Evolutionary conservation across 1,140 invertebrate genomes (phyloP).

Genomic region (Scaptomyza montana): DNA sequence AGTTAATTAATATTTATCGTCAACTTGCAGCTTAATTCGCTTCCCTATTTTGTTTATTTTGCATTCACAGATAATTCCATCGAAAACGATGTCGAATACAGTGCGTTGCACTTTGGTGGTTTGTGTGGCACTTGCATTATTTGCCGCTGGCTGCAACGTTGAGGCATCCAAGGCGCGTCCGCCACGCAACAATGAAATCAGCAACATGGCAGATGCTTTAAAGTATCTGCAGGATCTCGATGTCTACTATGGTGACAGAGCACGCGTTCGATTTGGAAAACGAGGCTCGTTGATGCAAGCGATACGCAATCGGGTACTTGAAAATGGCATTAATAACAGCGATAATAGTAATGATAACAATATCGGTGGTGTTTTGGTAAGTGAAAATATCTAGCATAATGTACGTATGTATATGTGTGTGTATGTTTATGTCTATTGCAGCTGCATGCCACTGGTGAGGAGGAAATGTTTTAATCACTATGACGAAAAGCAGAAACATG

Average conservation of each 20-base stretch:
- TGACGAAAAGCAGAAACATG: not conserved
- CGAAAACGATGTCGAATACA: slow-evolving; percentile 59
- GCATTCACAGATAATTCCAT: slow-evolving; percentile 14
- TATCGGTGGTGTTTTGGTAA: slow-evolving; percentile 61
- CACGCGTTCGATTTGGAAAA: slow-evolving; percentile 72
- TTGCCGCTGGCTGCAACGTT: slow-evolving; percentile 55
- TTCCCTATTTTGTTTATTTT: not conserved
- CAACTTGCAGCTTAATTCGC: not conserved
- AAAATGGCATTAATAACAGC: slow-evolving; percentile 36
- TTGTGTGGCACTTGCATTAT: slow-evolving; percentile 56
- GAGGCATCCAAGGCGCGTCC: slow-evolving; percentile 70
- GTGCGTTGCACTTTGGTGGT: slow-evolving; percentile 67
- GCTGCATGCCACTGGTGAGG: slow-evolving; percentile 49
- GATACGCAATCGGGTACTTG: slow-evolving; percentile 54
- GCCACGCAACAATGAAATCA: slow-evolving; percentile 77
- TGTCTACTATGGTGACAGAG: slow-evolving; percentile 76
- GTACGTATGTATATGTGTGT: not conserved
- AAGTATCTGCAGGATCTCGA: slow-evolving; percentile 82
- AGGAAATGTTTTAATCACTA: slow-evolving; percentile 53
- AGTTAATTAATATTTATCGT: not conserved
- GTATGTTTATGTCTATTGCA: slow-evolving; percentile 15
- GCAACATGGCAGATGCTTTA: slow-evolving; percentile 77
- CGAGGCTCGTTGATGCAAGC: slow-evolving; percentile 56
- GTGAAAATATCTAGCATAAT: not conserved
- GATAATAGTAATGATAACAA: slow-evolving; percentile 31